Evolutionary conservation across 2,888 invertebrate species (phyloP), one percentile per base, ranked within the genome.

Genomic region (Drosophila melanocephala): DNA sequence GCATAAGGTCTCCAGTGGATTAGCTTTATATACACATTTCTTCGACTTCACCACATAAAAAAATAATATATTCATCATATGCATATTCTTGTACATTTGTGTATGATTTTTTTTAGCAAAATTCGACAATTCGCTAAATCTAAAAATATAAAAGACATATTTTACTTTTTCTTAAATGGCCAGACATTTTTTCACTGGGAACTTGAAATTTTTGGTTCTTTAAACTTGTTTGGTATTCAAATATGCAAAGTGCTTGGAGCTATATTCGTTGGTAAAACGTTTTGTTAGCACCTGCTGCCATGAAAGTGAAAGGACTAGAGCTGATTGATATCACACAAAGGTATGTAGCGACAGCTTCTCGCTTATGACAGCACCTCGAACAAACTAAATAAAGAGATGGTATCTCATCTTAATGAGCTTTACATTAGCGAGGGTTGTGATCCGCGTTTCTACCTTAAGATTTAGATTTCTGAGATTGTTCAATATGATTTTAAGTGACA

Each of bases 291-390:
- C 51, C 53, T 75, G 26, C 22, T 26, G 12, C 22, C 10, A 16
- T 51, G 77, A 85, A 85, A 85, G 85, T 85, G 87, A 85, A 85
- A 84, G 84, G 84, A 84, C 70, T 65, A 53, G 19, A 44, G 28
- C 30, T 30, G 61, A 47, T 52, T 35, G 14, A 28, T 44, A 51
- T 30, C 51, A 72, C 22, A 32, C 10, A 30, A 22, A 32, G 50
- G 53, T 42, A 32, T 28, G 14, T 26, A 12, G 55, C 51, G n/a
- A 51, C 35, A 35, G 60, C 35, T 39, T 44, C 57, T 14, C 28
- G 33, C 28, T 53, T 42, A 33, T 16, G 9, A 42, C 32, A 47
- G 37, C 68, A 69, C 42, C 22, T 52, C 16, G 57, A 52, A 32
- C 16, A 55, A 33, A 33, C 39, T 26, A 22, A 28, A 68, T 55